Evolutionary conservation across 1,140 invertebrate genomes (phyloP).

Genomic region (Bacillus rossius): DNA sequence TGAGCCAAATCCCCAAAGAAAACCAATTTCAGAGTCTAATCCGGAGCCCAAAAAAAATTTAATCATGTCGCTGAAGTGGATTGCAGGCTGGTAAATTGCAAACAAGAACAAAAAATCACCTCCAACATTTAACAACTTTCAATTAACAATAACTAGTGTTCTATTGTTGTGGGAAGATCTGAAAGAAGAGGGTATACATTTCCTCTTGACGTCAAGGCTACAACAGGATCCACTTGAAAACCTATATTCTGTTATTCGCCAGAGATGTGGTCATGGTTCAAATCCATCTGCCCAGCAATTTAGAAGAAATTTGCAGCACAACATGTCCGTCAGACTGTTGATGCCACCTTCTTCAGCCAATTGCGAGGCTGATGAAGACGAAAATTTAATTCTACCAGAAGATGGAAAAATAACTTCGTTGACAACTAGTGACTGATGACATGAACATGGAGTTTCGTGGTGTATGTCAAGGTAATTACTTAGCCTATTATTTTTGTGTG

Average conservation of each 20-base stretch:
- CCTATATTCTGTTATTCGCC: slow-evolving; percentile 1
- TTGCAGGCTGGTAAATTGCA: not conserved
- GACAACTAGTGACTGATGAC: not conserved
- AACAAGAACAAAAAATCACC: not conserved
- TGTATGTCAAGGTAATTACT: too few relatives aligned
- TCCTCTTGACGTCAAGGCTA: slow-evolving; percentile 5
- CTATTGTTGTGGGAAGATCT: not conserved
- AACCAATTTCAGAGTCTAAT: not conserved
- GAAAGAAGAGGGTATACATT: not conserved
- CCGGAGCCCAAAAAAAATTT: not conserved
- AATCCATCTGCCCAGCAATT: slow-evolving; percentile 7
- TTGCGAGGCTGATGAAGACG: slow-evolving; percentile 7
- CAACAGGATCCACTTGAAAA: slow-evolving; percentile 6
- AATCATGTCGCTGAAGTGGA: not conserved
- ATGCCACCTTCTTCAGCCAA: slow-evolving; percentile 5
- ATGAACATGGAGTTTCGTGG: too few relatives aligned
- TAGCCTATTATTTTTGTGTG: too few relatives aligned
- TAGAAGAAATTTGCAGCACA: slow-evolving; percentile 8
- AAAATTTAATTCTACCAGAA: slow-evolving; percentile 1
- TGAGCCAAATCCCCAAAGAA: not conserved
- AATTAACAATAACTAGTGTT: not conserved
- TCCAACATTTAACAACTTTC: not conserved
- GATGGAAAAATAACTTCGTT: not conserved
- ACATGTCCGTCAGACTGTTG: slow-evolving; percentile 4
- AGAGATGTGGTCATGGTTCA: not conserved